phyloP scores from a whole-genome alignment of 2,888 invertebrate species.

The Agrotis segetum region DNA sequence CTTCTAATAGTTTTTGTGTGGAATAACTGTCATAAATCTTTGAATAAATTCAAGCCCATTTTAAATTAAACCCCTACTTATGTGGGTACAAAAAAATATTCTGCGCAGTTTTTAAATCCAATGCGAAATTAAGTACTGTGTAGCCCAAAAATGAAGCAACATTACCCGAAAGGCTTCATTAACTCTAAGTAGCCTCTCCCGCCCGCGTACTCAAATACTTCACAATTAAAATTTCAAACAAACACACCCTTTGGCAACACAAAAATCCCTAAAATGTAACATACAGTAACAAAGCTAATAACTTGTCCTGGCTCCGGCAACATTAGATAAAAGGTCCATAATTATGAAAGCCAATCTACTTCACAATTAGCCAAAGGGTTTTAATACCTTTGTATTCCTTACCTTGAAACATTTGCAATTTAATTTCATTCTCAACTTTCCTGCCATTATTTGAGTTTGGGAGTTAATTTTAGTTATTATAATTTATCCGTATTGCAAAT shows the following conservation, averaged over 20 bases:
- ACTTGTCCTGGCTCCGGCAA: constrained; percentile 50
- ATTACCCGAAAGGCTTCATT: constrained; percentile 21
- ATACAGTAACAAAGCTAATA: constrained; percentile 56
- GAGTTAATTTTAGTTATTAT: constrained; percentile 64
- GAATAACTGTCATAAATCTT: too few species aligned
- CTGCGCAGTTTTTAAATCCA: neutral
- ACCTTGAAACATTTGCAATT: constrained; percentile 65
- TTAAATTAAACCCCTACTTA: too few species aligned
- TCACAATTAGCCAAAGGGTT: constrained; percentile 67
- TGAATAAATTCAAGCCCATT: too few species aligned
- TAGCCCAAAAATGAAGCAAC: constrained; percentile 6
- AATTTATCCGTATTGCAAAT: constrained; percentile 49
- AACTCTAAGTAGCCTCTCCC: constrained; percentile 12
- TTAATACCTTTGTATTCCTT: constrained; percentile 67
- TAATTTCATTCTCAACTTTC: constrained; percentile 64
- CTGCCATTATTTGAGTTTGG: constrained; percentile 53
- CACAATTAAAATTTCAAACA: constrained; percentile 51
- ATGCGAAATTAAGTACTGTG: neutral
- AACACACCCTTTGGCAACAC: constrained; percentile 42
- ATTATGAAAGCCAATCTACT: constrained; percentile 74
- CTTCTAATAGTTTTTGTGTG: too few species aligned
- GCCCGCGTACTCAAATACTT: constrained; percentile 31
- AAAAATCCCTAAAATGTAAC: constrained; percentile 55
- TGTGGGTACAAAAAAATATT: too few species aligned
- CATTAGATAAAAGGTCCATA: constrained; percentile 67